phyloP scores from a whole-genome alignment of 2,797 vertebrate species.

The Periparus ater region DNA sequence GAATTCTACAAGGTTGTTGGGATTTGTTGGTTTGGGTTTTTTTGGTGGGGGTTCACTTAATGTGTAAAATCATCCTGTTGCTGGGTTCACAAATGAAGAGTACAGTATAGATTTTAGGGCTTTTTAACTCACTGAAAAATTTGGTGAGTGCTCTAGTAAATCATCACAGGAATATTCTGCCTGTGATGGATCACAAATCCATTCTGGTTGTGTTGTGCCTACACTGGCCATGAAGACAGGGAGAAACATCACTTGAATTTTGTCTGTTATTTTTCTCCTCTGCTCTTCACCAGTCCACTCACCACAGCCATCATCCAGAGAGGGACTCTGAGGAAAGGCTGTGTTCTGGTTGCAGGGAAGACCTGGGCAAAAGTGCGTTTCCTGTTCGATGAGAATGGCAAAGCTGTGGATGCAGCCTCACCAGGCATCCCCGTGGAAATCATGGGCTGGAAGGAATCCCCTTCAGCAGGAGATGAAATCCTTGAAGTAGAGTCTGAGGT shows the following conservation, averaged over 20 bases:
- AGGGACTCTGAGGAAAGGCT: conserved; percentile 87
- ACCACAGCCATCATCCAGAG: conserved; percentile 90
- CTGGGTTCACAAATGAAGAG: not conserved
- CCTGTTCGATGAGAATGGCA: conserved; percentile 90
- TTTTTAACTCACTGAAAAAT: not conserved
- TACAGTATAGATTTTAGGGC: not conserved
- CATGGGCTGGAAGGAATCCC: conserved; percentile 91
- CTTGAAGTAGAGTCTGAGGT: conserved; percentile 97
- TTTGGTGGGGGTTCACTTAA: not conserved
- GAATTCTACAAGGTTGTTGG: not conserved
- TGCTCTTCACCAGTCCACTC: conserved; percentile 79
- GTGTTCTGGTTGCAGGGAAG: conserved; percentile 87
- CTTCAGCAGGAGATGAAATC: conserved; percentile 89
- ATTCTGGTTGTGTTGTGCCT: not conserved
- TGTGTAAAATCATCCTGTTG: not conserved
- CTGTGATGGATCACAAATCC: not conserved
- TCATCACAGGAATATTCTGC: not conserved
- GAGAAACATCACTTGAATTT: not conserved
- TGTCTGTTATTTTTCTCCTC: not conserved
- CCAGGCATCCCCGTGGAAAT: conserved; percentile 89
- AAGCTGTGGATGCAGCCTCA: conserved; percentile 72
- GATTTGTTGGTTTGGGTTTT: not conserved
- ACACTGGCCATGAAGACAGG: rapidly evolving
- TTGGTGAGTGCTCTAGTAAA: not conserved
- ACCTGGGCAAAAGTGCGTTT: conserved; percentile 92